Conservation (phyloP, 1,140 invertebrate genomes). For the Limonius californicus region DNA sequence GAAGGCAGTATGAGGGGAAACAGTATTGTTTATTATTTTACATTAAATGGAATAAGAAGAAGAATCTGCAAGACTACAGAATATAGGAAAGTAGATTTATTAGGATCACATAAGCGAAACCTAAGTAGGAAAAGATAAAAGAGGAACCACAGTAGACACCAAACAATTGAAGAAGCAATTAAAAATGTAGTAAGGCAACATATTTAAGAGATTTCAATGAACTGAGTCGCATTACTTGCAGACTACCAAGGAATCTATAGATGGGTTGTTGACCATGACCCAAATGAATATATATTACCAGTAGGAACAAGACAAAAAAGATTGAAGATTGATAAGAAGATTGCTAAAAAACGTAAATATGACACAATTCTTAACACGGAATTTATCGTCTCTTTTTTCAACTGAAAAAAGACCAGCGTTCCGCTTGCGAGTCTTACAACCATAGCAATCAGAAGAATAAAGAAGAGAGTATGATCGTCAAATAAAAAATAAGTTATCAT, state of each 20-base stretch:
- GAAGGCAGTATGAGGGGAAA: neutral
- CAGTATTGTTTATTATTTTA: neutral
- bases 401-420: too few species aligned
- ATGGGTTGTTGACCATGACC: slow-evolving; percentile 23
- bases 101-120: slow-evolving; percentile 24
- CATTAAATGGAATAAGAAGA: neutral
- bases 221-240: slow-evolving; percentile 13
- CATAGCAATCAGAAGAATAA: neutral
- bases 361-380: slow-evolving; percentile 8
- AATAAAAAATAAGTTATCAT: neutral
- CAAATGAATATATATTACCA: slow-evolving; percentile 28
- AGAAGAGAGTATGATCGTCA: neutral
- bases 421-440: neutral
- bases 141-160: slow-evolving; percentile 14
- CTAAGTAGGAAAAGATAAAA: slow-evolving; percentile 19
- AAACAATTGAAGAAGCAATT: slow-evolving; percentile 18
- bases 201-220: slow-evolving; percentile 29
- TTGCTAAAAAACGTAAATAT: slow-evolving; percentile 13
- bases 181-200: slow-evolving; percentile 22
- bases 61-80: neutral
- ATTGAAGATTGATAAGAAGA: slow-evolving; percentile 16
- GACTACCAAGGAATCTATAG: slow-evolving; percentile 5
- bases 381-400: slow-evolving; percentile 3
- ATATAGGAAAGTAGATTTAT: slow-evolving; percentile 18
- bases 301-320: neutral